Conservation (phyloP, 2,888 invertebrate species). For the Meloe dianella region DNA sequence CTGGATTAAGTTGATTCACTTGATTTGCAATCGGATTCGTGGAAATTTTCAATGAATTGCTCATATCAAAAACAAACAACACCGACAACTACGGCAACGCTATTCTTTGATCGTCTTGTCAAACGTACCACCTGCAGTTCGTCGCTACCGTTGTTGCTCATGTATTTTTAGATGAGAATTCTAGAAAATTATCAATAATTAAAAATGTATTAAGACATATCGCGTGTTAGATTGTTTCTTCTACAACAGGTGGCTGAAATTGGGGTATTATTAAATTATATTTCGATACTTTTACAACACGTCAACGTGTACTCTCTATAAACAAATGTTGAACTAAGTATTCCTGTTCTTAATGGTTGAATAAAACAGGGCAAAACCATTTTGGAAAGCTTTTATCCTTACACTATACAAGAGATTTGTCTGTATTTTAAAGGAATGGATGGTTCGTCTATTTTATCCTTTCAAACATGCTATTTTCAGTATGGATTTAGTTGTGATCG, state of each 20-base stretch:
- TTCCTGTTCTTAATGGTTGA: conserved; percentile 13
- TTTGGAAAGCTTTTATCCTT: conserved; percentile 19
- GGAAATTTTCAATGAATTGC: too few species aligned
- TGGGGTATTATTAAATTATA: conserved; percentile 25
- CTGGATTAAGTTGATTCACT: neutral
- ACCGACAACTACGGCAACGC: too few species aligned
- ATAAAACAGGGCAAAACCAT: conserved; percentile 11
- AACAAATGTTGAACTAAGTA: too few species aligned
- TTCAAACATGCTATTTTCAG: conserved; percentile 27
- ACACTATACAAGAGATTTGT: conserved; percentile 23
- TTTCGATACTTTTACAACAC: conserved; percentile 7
- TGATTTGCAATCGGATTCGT: neutral
- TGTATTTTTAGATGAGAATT: too few species aligned
- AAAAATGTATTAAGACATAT: neutral
- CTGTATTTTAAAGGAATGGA: conserved; percentile 18
- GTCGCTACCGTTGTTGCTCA: too few species aligned
- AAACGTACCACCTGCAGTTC: too few species aligned
- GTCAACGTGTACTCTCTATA: too few species aligned
- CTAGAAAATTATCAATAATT: too few species aligned
- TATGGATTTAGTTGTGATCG: conserved; percentile 26
- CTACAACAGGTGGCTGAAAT: conserved; percentile 26
- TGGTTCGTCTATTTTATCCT: conserved; percentile 22
- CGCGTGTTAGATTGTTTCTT: conserved; percentile 2
- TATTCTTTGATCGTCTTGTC: too few species aligned
- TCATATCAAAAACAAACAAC: too few species aligned